phyloP scores from a whole-genome alignment of 2,888 invertebrate species.

The Oligia strigilis region DNA sequence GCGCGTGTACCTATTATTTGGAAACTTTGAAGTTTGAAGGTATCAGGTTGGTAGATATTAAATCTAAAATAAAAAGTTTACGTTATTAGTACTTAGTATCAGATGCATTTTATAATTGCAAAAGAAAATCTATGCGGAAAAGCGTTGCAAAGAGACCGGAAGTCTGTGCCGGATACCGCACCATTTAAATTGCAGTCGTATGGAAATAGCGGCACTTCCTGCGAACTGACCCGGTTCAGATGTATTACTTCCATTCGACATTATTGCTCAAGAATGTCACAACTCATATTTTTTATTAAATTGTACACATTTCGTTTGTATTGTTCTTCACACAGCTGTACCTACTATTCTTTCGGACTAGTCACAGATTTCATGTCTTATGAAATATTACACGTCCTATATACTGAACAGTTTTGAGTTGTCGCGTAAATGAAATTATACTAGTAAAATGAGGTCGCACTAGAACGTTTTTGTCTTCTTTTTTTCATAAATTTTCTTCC shows the following conservation, averaged over 20 bases:
- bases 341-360: conserved; percentile 6
- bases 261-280: conserved; percentile 57
- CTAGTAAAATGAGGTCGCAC: neutral
- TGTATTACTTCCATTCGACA: conserved; percentile 62
- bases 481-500: neutral
- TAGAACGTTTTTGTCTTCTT: neutral
- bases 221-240: conserved; percentile 74
- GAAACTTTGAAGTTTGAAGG: neutral
- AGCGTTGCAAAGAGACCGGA: conserved; percentile 74
- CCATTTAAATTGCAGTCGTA: conserved; percentile 83
- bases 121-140: conserved; percentile 68
- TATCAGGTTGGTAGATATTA: neutral
- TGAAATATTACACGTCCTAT: neutral
- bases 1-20: neutral
- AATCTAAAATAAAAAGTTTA: neutral
- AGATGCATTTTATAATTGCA: conserved; percentile 50
- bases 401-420: conserved; percentile 1
- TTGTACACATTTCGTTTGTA: conserved; percentile 9
- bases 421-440: neutral
- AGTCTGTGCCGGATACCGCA: conserved; percentile 79
- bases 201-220: conserved; percentile 83
- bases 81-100: neutral
- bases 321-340: conserved; percentile 2
- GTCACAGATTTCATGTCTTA: neutral
- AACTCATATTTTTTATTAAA: conserved; percentile 38